Evolutionary conservation across 2,888 invertebrate species (phyloP).

Genomic region (Drosophila pullipes): DNA sequence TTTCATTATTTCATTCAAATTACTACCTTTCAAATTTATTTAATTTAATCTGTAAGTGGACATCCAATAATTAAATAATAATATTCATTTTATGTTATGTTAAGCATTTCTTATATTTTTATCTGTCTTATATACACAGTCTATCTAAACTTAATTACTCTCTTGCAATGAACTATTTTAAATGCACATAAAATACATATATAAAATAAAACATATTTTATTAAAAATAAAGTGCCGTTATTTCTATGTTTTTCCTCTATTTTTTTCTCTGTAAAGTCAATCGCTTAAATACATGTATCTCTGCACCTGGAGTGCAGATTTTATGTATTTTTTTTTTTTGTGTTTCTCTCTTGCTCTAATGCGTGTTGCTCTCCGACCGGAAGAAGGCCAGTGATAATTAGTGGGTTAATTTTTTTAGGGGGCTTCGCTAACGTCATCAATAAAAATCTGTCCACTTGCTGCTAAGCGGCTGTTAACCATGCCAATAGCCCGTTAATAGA

Average conservation of each 20-base stretch:
- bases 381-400: constrained; percentile 2
- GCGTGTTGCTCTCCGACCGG: constrained; percentile 18
- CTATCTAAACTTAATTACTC: too few relatives aligned
- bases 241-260: not conserved
- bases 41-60: not conserved
- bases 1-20: not conserved
- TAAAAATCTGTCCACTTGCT: constrained; percentile 9
- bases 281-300: not conserved
- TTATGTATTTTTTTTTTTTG: not conserved
- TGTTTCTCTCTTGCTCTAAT: not conserved
- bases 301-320: not conserved
- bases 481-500: not conserved
- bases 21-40: not conserved
- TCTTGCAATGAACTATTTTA: too few relatives aligned
- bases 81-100: not conserved
- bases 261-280: not conserved
- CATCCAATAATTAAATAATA: not conserved
- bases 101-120: not conserved
- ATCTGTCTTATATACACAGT: too few relatives aligned
- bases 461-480: constrained; percentile 13
- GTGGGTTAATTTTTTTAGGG: constrained; percentile 24
- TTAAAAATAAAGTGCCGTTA: too few relatives aligned
- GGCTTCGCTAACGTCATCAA: constrained; percentile 9
- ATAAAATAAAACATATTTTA: not conserved
- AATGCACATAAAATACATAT: not conserved